Conservation (phyloP, 2,113 vertebrate genomes). For the Thamnaconus septentrionalis region DNA sequence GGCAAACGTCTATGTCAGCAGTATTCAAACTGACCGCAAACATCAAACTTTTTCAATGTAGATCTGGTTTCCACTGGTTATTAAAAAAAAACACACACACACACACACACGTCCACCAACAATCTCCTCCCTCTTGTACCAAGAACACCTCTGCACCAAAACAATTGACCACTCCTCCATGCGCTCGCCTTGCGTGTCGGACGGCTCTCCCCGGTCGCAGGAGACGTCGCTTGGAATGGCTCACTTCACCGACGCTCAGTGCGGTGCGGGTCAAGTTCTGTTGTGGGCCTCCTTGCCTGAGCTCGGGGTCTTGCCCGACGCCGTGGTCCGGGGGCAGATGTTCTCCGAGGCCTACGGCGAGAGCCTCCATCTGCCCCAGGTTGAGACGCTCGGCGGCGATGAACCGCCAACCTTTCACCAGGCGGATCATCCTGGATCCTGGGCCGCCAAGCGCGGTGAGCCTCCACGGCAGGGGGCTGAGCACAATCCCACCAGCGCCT, state of each 20-base stretch:
- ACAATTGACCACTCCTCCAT: background rate
- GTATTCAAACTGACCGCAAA: too few species aligned
- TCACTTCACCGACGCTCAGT: constrained; percentile 76
- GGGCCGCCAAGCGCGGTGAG: too few species aligned
- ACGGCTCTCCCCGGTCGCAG: background rate
- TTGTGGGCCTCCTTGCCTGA: constrained; percentile 45
- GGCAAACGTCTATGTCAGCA: too few species aligned
- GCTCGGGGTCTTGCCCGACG: constrained; percentile 58
- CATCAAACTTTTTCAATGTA: too few species aligned
- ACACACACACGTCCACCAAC: background rate
- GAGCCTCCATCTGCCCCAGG: constrained; percentile 6
- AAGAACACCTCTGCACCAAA: constrained; percentile 22
- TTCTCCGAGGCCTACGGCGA: constrained; percentile 77
- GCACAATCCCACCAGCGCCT: background rate
- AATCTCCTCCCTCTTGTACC: constrained; percentile 25
- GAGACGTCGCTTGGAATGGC: constrained; percentile 55
- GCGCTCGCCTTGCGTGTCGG: background rate
- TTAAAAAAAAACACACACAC: too few species aligned
- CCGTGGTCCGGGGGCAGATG: constrained; percentile 60
- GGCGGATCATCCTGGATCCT: too few species aligned
- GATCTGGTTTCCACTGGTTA: too few species aligned
- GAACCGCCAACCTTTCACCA: too few species aligned
- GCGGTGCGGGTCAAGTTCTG: constrained; percentile 61
- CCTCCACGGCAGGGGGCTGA: too few species aligned
- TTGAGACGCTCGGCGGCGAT: background rate